Percentiles rank a stretch among this genome's conserved stretches.
phyloP scores from a whole-genome alignment of 2,888 invertebrate species.

The Drosophila lacicola region DNA sequence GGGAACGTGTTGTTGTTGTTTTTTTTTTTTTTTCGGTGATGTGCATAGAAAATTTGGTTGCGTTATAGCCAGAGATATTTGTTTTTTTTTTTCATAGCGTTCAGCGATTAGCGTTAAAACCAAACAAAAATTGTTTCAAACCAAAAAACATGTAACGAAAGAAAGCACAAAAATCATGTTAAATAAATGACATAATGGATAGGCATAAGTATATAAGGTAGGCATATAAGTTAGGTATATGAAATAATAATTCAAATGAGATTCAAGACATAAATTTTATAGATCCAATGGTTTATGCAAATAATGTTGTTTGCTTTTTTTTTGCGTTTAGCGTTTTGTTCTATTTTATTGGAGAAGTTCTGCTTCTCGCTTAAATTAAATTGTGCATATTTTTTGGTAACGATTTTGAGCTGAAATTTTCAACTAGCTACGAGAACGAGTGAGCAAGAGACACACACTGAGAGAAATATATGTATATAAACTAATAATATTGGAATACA shows the following conservation, averaged over 20 bases:
- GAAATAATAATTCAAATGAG: constrained; percentile 44
- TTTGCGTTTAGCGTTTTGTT: background rate
- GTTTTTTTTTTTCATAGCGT: constrained; percentile 60
- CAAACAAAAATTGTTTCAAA: constrained; percentile 58
- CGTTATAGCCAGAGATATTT: constrained; percentile 52
- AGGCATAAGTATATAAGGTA: constrained; percentile 38
- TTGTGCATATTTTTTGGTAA: constrained; percentile 83
- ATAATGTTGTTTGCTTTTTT: constrained; percentile 66
- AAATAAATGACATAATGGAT: constrained; percentile 58
- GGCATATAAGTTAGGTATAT: constrained; percentile 30
- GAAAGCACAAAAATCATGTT: constrained; percentile 58
- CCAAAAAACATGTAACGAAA: constrained; percentile 81
- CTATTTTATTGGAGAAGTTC: constrained; percentile 42
- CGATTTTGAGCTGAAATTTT: constrained; percentile 76
- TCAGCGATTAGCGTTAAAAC: constrained; percentile 72
- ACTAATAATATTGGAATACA: constrained; percentile 1
- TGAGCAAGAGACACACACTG: constrained; percentile 18
- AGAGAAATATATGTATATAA: constrained; percentile 5
- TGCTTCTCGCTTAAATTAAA: constrained; percentile 54
- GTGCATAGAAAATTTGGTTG: constrained; percentile 50
- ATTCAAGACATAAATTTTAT: constrained; percentile 53
- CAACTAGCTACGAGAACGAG: constrained; percentile 36
- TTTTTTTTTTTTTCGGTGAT: constrained; percentile 39
- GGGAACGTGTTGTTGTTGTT: constrained; percentile 72
- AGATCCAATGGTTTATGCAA: constrained; percentile 85